Conservation (phyloP, 1,140 invertebrate species). For the Drosophila seguyi region DNA sequence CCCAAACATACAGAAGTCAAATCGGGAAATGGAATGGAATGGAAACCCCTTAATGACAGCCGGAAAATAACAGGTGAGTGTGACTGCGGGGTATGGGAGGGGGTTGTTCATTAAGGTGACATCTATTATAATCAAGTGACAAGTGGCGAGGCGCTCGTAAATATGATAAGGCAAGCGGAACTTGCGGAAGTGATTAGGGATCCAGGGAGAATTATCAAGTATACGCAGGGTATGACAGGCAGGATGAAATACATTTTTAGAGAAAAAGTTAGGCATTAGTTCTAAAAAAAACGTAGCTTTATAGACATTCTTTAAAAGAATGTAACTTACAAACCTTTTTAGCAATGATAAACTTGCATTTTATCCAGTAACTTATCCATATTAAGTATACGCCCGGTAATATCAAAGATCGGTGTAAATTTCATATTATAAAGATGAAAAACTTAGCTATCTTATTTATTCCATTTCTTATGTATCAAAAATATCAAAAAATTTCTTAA, state of each 20-base stretch:
- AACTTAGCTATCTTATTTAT: too few species aligned
- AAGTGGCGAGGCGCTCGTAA: conserved; percentile 14
- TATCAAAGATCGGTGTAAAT: too few species aligned
- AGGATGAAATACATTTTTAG: not conserved
- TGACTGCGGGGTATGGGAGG: not conserved
- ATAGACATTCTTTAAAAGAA: too few species aligned
- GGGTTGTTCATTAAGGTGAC: conserved; percentile 19
- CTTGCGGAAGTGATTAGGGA: conserved; percentile 1
- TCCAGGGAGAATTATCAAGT: conserved; percentile 20
- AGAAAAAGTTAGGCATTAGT: not conserved
- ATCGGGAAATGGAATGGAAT: conserved; percentile 20
- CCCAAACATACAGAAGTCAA: conserved; percentile 2
- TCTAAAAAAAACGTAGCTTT: not conserved
- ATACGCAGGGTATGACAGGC: conserved; percentile 3
- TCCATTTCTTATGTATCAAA: too few species aligned
- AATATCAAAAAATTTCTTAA: too few species aligned
- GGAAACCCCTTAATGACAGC: conserved; percentile 34
- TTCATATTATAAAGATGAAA: too few species aligned
- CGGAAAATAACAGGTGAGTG: conserved; percentile 61
- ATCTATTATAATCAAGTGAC: conserved; percentile 40
- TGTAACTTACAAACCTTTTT: too few species aligned
- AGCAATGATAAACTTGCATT: not conserved
- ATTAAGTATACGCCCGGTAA: not conserved
- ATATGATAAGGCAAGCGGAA: conserved; percentile 6
- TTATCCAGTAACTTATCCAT: not conserved